Percentiles rank a stretch among this genome's conserved stretches.
Conservation (phyloP, 2,888 invertebrate genomes). For the Alloplasta piceator region DNA sequence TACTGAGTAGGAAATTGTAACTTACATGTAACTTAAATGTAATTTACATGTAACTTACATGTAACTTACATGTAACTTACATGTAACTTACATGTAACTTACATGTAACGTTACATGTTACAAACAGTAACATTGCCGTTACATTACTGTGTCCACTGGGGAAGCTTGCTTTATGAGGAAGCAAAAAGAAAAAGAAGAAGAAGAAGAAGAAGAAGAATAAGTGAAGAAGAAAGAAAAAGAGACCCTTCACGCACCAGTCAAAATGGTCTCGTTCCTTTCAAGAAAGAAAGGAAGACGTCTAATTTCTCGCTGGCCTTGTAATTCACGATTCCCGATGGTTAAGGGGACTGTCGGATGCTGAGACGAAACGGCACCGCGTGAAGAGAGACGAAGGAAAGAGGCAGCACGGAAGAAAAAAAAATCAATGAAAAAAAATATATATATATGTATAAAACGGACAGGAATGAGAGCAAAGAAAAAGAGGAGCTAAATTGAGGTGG, state of each 20-base stretch:
- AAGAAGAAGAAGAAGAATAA: not conserved
- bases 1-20: too few species aligned
- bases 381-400: not conserved
- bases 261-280: conserved; percentile 4
- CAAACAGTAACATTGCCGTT: too few species aligned
- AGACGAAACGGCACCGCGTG: conserved; percentile 14
- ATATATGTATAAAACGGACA: too few species aligned
- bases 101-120: too few species aligned
- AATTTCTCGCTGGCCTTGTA: conserved; percentile 54
- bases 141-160: too few species aligned
- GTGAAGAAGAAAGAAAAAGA: conserved; percentile 10
- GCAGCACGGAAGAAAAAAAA: conserved; percentile 20
- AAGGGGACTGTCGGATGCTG: conserved; percentile 43
- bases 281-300: conserved; percentile 47
- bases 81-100: too few species aligned
- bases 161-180: too few species aligned
- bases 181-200: not conserved
- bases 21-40: too few species aligned
- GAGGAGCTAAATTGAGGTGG: conserved; percentile 14
- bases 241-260: conserved; percentile 4
- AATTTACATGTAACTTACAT: too few species aligned
- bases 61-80: too few species aligned
- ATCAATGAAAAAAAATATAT: too few species aligned
- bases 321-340: conserved; percentile 49
- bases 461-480: conserved; percentile 10